A percentile compares a stretch with the other conserved stretches of the same genome.
Conservation (phyloP, 2,113 vertebrate species). For the Smithornis capensis region DNA sequence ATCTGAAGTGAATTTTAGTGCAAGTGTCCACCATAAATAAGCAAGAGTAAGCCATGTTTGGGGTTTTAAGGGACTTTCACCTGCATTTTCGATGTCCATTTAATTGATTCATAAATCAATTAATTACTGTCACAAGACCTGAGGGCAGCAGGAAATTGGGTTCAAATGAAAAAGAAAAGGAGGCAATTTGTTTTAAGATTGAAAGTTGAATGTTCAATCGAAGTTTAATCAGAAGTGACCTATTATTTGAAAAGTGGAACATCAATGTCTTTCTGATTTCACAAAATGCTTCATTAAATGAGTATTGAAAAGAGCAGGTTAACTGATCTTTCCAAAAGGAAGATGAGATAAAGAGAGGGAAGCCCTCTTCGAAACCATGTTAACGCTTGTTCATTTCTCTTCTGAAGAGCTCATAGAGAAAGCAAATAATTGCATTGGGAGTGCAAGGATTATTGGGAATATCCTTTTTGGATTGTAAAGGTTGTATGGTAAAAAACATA, state of each 20-base stretch:
- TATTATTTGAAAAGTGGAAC: slow-evolving; percentile 68
- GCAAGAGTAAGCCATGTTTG: neutral
- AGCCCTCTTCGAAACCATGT: neutral
- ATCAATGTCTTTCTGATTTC: slow-evolving; percentile 69
- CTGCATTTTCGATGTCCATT: slow-evolving; percentile 26
- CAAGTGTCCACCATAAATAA: slow-evolving; percentile 34
- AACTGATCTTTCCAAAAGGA: slow-evolving; percentile 28
- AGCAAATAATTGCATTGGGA: neutral
- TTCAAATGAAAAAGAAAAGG: slow-evolving; percentile 71
- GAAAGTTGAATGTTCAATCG: slow-evolving; percentile 67
- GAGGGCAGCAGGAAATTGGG: slow-evolving; percentile 61
- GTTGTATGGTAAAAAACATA: neutral
- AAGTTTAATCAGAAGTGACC: slow-evolving; percentile 76
- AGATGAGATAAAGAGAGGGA: neutral
- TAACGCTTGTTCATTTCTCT: neutral
- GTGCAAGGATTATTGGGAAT: neutral
- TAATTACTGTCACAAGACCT: slow-evolving; percentile 65
- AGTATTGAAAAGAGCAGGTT: slow-evolving; percentile 4
- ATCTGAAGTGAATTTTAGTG: slow-evolving; percentile 33
- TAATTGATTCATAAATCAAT: slow-evolving; percentile 73
- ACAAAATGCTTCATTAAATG: slow-evolving; percentile 60
- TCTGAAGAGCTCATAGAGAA: neutral
- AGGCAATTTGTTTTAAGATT: slow-evolving; percentile 72
- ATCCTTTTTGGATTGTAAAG: neutral
- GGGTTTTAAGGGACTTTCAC: neutral